A percentile compares a stretch with the other conserved stretches of the same genome.
phyloP scores from a whole-genome alignment of 2,797 vertebrate species.

The Alosa sapidissima region DNA sequence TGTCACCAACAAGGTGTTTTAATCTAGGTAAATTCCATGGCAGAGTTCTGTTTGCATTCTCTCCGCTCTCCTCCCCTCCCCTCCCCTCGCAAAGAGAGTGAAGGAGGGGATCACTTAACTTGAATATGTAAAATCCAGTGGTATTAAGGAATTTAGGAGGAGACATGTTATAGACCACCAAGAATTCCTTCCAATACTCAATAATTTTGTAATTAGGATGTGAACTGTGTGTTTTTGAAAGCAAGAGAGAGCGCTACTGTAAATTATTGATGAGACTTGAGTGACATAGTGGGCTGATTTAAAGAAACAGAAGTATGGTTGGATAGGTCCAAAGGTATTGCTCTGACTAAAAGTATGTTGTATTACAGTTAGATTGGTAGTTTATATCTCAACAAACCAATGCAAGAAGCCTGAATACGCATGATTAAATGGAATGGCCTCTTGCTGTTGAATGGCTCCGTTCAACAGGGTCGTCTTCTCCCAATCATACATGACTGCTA shows the following conservation, averaged over 20 bases:
- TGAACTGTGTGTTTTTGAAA: neutral
- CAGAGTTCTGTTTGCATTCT: constrained; percentile 74
- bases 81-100: constrained; percentile 49
- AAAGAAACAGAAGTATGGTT: neutral
- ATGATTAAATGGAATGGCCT: neutral
- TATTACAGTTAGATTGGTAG: neutral
- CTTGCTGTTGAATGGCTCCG: too few relatives aligned
- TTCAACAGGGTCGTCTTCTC: neutral
- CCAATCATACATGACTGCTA: neutral
- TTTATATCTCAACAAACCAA: neutral
- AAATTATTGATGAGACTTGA: constrained; percentile 2
- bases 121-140: constrained; percentile 44
- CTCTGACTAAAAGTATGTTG: neutral
- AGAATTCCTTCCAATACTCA: neutral
- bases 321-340: neutral
- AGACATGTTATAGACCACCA: constrained; percentile 15
- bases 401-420: neutral
- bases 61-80: constrained; percentile 50
- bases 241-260: neutral
- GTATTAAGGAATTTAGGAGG: constrained; percentile 51
- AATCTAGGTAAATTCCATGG: constrained; percentile 72
- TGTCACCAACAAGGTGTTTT: constrained; percentile 68
- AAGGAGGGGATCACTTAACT: constrained; percentile 47
- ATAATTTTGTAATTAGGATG: neutral
- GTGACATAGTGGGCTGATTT: constrained; percentile 1